Conservation (phyloP, 1,140 invertebrate species). For the Trypoxylus dichotomus region DNA sequence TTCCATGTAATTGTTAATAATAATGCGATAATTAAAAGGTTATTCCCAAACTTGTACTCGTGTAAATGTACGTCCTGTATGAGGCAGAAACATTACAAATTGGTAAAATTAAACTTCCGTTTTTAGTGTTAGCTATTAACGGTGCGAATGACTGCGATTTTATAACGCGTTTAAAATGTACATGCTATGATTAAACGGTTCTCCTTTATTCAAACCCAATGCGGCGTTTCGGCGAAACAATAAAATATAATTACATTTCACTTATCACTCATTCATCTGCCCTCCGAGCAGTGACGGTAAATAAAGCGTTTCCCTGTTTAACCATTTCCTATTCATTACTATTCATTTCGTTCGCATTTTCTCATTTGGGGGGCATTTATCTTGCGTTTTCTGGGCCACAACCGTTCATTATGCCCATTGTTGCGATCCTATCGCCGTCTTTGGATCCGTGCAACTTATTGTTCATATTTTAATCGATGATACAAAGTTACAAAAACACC, state of each 20-base stretch:
- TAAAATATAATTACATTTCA: slow-evolving; percentile 52
- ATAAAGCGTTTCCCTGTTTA: slow-evolving; percentile 50
- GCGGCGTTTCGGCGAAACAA: slow-evolving; percentile 44
- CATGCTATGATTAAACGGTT: slow-evolving; percentile 38
- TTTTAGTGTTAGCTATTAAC: neutral
- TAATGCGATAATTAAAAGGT: no score
- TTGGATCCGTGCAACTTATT: no score
- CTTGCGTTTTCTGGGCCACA: slow-evolving; percentile 40
- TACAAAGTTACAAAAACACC: no score
- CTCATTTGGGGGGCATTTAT: slow-evolving; percentile 45
- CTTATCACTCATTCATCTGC: slow-evolving; percentile 51
- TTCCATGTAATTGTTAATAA: no score
- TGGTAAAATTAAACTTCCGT: neutral
- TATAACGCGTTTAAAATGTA: slow-evolving; percentile 18
- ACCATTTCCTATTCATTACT: slow-evolving; percentile 51
- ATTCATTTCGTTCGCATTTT: slow-evolving; percentile 50
- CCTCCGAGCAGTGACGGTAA: slow-evolving; percentile 39
- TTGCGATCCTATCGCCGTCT: neutral
- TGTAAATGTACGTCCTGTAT: no score
- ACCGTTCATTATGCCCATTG: slow-evolving; percentile 36
- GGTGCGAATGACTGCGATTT: neutral
- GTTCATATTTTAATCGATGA: no score
- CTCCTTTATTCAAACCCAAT: slow-evolving; percentile 39
- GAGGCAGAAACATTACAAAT: neutral
- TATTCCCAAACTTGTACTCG: no score